A percentile compares a stretch with the other conserved stretches of the same genome.
phyloP scores from a whole-genome alignment of 2,888 invertebrate genomes.

The Spilosoma lubricipeda region DNA sequence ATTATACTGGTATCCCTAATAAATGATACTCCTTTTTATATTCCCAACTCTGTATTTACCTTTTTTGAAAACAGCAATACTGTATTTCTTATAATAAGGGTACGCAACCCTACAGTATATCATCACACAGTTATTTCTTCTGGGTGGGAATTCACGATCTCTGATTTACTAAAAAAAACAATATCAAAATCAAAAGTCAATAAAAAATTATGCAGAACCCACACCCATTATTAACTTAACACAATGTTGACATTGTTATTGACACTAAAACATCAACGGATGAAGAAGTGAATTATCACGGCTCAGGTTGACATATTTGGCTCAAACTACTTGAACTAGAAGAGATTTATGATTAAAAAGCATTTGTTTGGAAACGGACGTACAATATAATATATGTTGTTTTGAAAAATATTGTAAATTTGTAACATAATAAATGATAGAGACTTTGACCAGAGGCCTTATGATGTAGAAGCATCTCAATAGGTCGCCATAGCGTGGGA shows the following conservation, averaged over 20 bases:
- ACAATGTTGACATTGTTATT: slow-evolving; percentile 35
- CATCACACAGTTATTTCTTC: too few relatives aligned
- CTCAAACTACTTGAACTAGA: background rate
- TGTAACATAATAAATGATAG: too few relatives aligned
- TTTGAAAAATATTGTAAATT: background rate
- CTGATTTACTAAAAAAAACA: background rate
- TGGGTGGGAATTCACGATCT: background rate
- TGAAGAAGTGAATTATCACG: slow-evolving; percentile 44
- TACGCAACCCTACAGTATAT: too few relatives aligned
- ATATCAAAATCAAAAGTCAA: background rate
- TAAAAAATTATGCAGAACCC: slow-evolving; percentile 27
- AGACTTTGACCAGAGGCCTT: too few relatives aligned
- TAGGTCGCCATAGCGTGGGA: too few relatives aligned
- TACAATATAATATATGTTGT: background rate
- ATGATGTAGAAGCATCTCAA: too few relatives aligned
- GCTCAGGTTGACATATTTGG: slow-evolving; percentile 7
- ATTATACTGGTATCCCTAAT: too few relatives aligned
- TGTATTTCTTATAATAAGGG: too few relatives aligned
- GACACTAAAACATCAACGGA: slow-evolving; percentile 38
- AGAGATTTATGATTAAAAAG: background rate
- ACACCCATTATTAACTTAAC: background rate
- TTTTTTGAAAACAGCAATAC: too few relatives aligned
- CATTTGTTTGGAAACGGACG: background rate
- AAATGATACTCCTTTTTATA: too few relatives aligned
- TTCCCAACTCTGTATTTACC: too few relatives aligned